Evolutionary conservation across 2,113 vertebrate genomes (phyloP).

Genomic region (Rhodinocichla rosea): DNA sequence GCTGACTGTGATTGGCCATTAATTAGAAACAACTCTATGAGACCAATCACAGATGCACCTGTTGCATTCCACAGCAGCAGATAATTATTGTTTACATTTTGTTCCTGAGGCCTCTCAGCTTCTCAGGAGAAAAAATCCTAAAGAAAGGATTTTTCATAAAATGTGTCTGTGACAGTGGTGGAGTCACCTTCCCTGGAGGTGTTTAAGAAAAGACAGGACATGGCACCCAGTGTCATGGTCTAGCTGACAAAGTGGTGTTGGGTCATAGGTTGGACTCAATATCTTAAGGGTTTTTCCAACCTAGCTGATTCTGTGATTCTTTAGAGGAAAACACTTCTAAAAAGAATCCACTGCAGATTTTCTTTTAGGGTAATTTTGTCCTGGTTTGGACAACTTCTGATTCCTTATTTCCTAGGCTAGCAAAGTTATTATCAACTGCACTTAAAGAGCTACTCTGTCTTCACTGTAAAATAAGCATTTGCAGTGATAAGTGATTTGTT

Average conservation of each 20-base stretch:
- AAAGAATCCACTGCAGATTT: not conserved
- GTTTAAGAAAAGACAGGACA: not conserved
- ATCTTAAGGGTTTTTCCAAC: not conserved
- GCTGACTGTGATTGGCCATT: no score
- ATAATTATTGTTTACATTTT: no score
- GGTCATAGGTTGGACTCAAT: accelerated
- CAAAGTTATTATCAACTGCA: not conserved
- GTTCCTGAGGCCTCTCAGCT: no score
- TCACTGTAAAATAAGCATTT: not conserved
- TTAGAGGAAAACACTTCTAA: not conserved
- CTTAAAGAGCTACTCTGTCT: not conserved
- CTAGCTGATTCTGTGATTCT: not conserved
- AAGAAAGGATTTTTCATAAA: no score
- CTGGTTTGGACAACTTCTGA: not conserved
- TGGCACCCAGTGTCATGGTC: not conserved
- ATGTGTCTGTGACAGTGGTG: no score
- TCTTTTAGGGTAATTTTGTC: not conserved
- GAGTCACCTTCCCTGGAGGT: not conserved
- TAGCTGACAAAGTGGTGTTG: no score
- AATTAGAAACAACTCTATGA: no score
- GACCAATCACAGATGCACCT: no score
- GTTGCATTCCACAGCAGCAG: no score
- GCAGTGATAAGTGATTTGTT: not conserved
- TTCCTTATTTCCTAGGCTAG: not conserved
- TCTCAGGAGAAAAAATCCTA: no score